Percentiles rank a stretch among this genome's conserved stretches.
Conservation (phyloP, 2,888 invertebrate species). For the Agonopterix alstromeriana region DNA sequence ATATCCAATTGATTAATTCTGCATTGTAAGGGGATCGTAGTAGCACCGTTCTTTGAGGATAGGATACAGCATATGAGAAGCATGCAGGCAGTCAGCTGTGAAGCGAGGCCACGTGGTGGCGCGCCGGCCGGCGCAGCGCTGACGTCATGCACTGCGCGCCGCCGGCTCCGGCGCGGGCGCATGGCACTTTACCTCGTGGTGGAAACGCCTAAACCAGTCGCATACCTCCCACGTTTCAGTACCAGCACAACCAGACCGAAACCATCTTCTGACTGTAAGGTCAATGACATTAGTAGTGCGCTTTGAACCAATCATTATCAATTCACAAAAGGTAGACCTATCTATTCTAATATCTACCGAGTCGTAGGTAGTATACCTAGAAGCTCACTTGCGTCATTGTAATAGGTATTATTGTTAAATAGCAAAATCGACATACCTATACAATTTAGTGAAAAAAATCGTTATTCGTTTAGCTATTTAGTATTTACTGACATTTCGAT, state of each 20-base stretch:
- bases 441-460: too few species aligned
- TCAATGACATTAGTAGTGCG: slow-evolving; percentile 44
- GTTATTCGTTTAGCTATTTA: too few species aligned
- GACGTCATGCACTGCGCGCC: slow-evolving; percentile 23
- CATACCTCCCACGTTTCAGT: slow-evolving; percentile 49
- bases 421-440: too few species aligned
- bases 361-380: too few species aligned
- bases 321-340: slow-evolving; percentile 10
- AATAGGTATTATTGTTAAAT: too few species aligned
- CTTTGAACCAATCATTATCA: too few species aligned
- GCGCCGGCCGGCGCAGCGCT: slow-evolving; percentile 18
- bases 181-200: slow-evolving; percentile 23
- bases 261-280: slow-evolving; percentile 44
- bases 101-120: slow-evolving; percentile 53
- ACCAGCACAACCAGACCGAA: slow-evolving; percentile 51
- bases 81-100: slow-evolving; percentile 39
- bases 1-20: neutral
- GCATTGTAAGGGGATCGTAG: neutral
- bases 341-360: too few species aligned
- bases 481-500: too few species aligned
- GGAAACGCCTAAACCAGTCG: slow-evolving; percentile 52
- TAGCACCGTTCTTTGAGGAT: slow-evolving; percentile 1
- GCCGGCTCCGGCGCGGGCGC: slow-evolving; percentile 16
- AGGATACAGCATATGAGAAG: slow-evolving; percentile 7
- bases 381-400: too few species aligned